Evolutionary conservation across 2,113 vertebrate species (phyloP).

Genomic region (Scopus umbretta): DNA sequence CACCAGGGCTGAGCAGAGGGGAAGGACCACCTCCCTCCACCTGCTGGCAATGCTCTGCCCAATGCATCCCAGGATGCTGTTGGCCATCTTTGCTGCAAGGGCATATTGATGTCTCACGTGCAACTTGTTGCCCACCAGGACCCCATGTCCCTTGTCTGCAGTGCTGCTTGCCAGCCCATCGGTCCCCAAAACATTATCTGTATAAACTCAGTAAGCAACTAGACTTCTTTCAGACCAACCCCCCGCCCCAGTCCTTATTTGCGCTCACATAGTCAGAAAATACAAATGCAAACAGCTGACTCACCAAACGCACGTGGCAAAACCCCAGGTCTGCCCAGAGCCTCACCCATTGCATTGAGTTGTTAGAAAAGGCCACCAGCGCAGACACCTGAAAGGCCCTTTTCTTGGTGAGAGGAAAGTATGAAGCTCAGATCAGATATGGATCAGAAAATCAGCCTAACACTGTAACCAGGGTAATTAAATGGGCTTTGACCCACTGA

Average conservation of each 20-base stretch:
- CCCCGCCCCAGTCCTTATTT: background rate
- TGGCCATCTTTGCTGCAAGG: background rate
- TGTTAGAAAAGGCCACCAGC: background rate
- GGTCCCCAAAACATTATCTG: background rate
- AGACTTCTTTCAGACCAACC: background rate
- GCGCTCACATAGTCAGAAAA: background rate
- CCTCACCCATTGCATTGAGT: background rate
- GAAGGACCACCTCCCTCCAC: background rate
- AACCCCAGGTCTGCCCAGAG: background rate
- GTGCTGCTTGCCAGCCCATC: background rate
- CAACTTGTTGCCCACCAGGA: background rate
- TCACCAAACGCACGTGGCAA: accelerated
- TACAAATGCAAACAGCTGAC: background rate
- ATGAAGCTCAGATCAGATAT: background rate
- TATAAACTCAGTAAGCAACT: background rate
- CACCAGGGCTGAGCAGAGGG: background rate
- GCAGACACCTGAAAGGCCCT: background rate
- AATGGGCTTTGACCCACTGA: background rate
- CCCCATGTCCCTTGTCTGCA: accelerated
- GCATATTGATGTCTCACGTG: accelerated
- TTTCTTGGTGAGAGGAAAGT: background rate
- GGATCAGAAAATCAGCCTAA: background rate
- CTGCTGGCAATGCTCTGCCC: background rate
- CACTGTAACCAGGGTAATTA: background rate
- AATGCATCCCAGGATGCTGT: background rate